These are phyloP conservation scores for Notolabrus celidotus DNA, from an alignment of 2,797 vertebrate genomes.

Conservation along the genomic window DNA sequence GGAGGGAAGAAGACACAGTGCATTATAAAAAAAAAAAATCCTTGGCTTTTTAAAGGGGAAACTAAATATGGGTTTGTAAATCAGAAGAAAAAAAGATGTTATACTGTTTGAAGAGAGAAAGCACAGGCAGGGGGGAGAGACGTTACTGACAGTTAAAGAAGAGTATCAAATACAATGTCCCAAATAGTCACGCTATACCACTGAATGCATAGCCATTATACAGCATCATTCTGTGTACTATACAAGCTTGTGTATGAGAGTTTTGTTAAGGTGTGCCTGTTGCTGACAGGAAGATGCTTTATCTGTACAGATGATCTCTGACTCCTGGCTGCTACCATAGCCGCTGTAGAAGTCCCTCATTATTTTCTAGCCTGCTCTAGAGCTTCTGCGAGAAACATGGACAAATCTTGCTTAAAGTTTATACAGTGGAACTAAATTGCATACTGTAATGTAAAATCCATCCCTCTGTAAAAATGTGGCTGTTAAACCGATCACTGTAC, in stretches of 20 bases:
- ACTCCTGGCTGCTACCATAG: slow-evolving; percentile 35
- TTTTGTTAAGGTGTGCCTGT: slow-evolving; percentile 48
- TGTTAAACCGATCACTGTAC: slow-evolving; percentile 1
- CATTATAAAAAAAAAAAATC: slow-evolving; percentile 68
- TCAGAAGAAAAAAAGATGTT: slow-evolving; percentile 33
- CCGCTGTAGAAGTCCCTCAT: slow-evolving; percentile 47
- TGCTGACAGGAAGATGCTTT: slow-evolving; percentile 59
- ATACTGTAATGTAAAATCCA: slow-evolving; percentile 42
- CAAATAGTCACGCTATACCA: slow-evolving; percentile 72
- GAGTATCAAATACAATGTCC: slow-evolving; percentile 74
- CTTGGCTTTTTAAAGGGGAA: slow-evolving; percentile 79
- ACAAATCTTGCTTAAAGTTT: slow-evolving; percentile 25
- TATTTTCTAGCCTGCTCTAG: slow-evolving; percentile 30
- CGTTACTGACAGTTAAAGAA: slow-evolving; percentile 66
- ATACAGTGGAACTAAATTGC: slow-evolving; percentile 48
- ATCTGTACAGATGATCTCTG: slow-evolving; percentile 65
- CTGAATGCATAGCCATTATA: slow-evolving; percentile 76
- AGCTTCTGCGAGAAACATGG: slow-evolving; percentile 33
- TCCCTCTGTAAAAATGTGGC: slow-evolving; percentile 24
- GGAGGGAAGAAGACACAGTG: slow-evolving; percentile 77
- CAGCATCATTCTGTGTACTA: slow-evolving; percentile 69
- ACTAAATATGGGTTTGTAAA: slow-evolving; percentile 60
- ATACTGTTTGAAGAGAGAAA: slow-evolving; percentile 70
- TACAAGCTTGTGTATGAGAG: slow-evolving; percentile 64
- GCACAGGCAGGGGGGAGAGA: slow-evolving; percentile 69